phyloP scores from a whole-genome alignment of 1,140 invertebrate species.

The Bursaphelenchus mucronatus region DNA sequence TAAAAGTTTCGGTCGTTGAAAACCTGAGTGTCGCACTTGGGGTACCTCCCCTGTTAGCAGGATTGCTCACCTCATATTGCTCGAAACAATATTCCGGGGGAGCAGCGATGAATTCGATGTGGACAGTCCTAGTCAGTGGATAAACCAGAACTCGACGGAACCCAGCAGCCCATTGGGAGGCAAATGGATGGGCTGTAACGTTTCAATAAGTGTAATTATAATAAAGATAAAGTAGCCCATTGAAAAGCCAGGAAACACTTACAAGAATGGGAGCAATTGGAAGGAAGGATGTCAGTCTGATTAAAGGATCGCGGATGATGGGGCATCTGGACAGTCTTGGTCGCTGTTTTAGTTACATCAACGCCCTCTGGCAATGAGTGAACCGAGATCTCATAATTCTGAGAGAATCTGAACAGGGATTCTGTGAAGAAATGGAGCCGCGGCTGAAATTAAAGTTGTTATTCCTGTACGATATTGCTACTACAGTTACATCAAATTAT shows the following conservation, averaged over 20 bases:
- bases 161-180: conserved; percentile 58
- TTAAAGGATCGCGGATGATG: conserved; percentile 33
- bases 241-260: conserved; percentile 29
- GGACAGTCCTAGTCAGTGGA: conserved; percentile 42
- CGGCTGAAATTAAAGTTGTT: conserved; percentile 42
- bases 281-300: conserved; percentile 25
- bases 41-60: too few relatives aligned
- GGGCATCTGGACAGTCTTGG: conserved; percentile 38
- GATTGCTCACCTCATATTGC: conserved; percentile 49
- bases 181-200: conserved; percentile 48
- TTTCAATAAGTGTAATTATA: background rate
- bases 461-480: background rate
- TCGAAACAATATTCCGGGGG: conserved; percentile 60
- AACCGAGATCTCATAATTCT: conserved; percentile 46
- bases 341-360: conserved; percentile 12
- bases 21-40: too few relatives aligned
- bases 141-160: conserved; percentile 52
- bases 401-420: conserved; percentile 47
- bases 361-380: conserved; percentile 33
- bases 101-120: conserved; percentile 56
- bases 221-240: conserved; percentile 12
- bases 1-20: too few relatives aligned
- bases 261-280: conserved; percentile 44
- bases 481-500: background rate
- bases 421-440: conserved; percentile 58